Evolutionary conservation across 2,113 vertebrate species (phyloP).

Genomic region (Hiodon tergisus): DNA sequence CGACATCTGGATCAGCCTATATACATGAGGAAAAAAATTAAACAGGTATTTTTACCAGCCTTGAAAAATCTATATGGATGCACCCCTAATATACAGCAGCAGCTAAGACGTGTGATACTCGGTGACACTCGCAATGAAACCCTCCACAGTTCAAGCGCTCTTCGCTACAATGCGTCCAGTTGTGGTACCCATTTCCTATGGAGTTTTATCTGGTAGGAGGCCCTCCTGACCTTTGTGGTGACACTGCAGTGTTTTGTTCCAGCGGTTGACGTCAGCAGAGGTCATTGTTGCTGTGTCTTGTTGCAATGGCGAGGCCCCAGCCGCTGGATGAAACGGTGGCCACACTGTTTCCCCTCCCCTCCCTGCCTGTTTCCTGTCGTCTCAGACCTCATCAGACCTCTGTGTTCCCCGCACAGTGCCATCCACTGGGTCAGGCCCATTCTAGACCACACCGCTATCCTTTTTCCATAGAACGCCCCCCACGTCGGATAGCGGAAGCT

Average conservation of each 20-base stretch:
- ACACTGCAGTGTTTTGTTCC: conserved; percentile 1
- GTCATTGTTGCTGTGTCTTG: background rate
- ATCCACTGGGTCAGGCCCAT: background rate
- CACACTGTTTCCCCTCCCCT: background rate
- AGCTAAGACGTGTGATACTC: too few relatives aligned
- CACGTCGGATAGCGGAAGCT: background rate
- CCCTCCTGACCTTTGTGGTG: background rate
- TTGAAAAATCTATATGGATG: too few relatives aligned
- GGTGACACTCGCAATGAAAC: too few relatives aligned
- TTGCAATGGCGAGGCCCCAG: background rate
- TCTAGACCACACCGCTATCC: background rate
- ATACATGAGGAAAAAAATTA: too few relatives aligned
- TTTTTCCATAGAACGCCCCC: background rate
- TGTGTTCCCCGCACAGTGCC: conserved; percentile 5
- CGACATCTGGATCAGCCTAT: too few relatives aligned
- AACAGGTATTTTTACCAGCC: too few relatives aligned
- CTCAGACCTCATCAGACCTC: background rate
- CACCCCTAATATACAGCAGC: too few relatives aligned
- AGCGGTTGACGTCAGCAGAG: conserved; percentile 9
- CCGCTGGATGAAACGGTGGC: conserved; percentile 9
- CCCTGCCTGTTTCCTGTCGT: background rate
- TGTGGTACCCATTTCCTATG: background rate
- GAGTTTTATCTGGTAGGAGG: background rate
- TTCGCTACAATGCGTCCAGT: too few relatives aligned
- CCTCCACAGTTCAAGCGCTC: too few relatives aligned